Conservation (phyloP, 2,888 invertebrate species). For the Spisula subtruncata region DNA sequence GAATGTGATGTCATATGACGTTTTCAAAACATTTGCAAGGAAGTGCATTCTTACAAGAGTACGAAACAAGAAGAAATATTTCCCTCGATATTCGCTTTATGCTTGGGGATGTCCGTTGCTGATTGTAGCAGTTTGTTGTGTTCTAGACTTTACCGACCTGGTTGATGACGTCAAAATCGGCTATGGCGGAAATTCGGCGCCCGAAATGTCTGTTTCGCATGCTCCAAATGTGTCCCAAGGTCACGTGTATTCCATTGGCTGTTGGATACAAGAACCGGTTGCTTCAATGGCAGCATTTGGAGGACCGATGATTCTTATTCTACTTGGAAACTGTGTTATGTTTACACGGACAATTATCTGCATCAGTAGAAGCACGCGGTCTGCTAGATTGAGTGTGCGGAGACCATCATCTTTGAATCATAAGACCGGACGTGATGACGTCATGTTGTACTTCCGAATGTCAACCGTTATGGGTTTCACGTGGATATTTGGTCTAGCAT, state of each 20-base stretch:
- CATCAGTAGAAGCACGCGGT: slow-evolving; percentile 78
- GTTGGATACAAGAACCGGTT: slow-evolving; percentile 83
- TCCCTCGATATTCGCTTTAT: slow-evolving; percentile 89
- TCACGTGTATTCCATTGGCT: slow-evolving; percentile 72
- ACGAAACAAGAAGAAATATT: slow-evolving; percentile 77
- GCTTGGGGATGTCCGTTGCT: slow-evolving; percentile 91
- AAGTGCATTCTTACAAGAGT: slow-evolving; percentile 85
- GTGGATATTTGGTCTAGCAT: slow-evolving; percentile 84
- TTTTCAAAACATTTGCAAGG: slow-evolving; percentile 87
- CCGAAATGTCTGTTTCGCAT: neutral
- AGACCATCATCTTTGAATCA: slow-evolving; percentile 72
- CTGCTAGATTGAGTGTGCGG: slow-evolving; percentile 73
- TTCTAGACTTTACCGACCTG: slow-evolving; percentile 82
- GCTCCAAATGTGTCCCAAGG: neutral
- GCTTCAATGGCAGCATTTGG: slow-evolving; percentile 83
- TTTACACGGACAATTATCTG: slow-evolving; percentile 81
- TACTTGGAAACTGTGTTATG: slow-evolving; percentile 79
- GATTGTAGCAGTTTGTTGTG: slow-evolving; percentile 86
- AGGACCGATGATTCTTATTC: slow-evolving; percentile 80
- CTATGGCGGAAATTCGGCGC: slow-evolving; percentile 71
- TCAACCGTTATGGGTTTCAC: slow-evolving; percentile 86
- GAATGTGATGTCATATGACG: slow-evolving; percentile 90
- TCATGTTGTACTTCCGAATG: slow-evolving; percentile 84
- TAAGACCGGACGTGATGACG: slow-evolving; percentile 80
- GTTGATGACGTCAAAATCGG: slow-evolving; percentile 75